A percentile compares a stretch with the other conserved stretches of the same genome.
Conservation (phyloP, 2,888 invertebrate species). For the Lithophane ornitopus region DNA sequence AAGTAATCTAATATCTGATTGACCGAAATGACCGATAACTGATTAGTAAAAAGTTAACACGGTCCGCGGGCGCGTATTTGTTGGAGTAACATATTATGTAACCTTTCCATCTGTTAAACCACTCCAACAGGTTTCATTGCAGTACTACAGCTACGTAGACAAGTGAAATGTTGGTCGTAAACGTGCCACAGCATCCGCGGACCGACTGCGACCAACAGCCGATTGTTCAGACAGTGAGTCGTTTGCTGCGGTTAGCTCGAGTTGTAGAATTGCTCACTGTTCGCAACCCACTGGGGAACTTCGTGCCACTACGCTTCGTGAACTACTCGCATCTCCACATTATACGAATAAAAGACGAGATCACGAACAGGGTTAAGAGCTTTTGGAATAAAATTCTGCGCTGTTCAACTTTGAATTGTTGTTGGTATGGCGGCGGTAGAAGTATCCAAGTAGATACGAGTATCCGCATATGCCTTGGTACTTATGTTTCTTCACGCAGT, state of each 20-base stretch:
- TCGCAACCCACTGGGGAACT: conserved; percentile 25
- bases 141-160: conserved; percentile 42
- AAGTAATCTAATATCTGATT: conserved; percentile 16
- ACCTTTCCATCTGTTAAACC: conserved; percentile 61
- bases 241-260: conserved; percentile 42
- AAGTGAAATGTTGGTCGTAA: conserved; percentile 64
- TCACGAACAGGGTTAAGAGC: conserved; percentile 51
- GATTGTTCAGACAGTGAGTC: conserved; percentile 48
- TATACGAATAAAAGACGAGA: conserved; percentile 52
- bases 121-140: conserved; percentile 64
- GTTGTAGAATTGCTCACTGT: conserved; percentile 45
- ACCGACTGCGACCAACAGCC: conserved; percentile 26
- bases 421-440: conserved; percentile 1
- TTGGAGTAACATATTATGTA: conserved; percentile 60
- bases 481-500: not conserved
- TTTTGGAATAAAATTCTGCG: conserved; percentile 51
- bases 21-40: conserved; percentile 26
- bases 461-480: not conserved
- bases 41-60: conserved; percentile 52
- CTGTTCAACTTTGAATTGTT: conserved; percentile 49
- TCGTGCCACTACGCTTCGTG: conserved; percentile 35
- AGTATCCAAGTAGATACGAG: not conserved
- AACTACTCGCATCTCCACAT: conserved; percentile 35
- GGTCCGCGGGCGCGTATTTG: conserved; percentile 38
- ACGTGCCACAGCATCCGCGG: conserved; percentile 31